Percentiles rank a stretch among this genome's conserved stretches.
phyloP scores from a whole-genome alignment of 2,797 vertebrate species.

The Tamandua tetradactyla region DNA sequence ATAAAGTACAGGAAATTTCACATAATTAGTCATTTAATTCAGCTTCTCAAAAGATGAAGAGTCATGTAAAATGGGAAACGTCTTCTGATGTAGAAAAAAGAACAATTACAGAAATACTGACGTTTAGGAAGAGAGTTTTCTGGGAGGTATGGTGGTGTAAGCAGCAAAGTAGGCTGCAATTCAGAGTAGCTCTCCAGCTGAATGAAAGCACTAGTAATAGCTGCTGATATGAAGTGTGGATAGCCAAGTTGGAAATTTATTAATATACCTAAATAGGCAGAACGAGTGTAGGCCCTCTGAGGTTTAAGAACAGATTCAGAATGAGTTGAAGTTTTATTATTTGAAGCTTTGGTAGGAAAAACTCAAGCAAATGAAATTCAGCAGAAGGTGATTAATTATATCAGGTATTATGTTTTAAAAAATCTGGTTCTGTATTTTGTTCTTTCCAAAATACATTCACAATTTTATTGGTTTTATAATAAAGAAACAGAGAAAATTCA shows the following conservation, averaged over 20 bases:
- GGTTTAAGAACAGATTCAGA: not conserved
- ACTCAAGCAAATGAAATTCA: not conserved
- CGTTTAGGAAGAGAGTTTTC: not conserved
- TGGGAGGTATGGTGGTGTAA: not conserved
- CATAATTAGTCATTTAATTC: conserved; percentile 15
- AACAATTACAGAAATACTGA: not conserved
- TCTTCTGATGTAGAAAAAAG: not conserved
- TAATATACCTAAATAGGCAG: not conserved
- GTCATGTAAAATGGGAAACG: not conserved
- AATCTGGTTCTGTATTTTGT: not conserved
- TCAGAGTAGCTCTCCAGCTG: not conserved
- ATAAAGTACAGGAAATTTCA: not conserved
- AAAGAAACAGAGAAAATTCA: not conserved
- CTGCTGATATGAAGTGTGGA: not conserved
- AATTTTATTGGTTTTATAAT: not conserved
- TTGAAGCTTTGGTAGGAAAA: not conserved
- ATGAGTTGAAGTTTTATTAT: not conserved
- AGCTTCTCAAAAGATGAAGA: not conserved
- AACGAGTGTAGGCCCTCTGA: not conserved
- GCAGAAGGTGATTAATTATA: not conserved
- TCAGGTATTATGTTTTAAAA: not conserved
- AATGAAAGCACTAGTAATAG: not conserved
- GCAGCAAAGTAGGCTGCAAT: not conserved
- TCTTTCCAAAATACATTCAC: not conserved
- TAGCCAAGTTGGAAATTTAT: not conserved